A percentile compares a stretch with the other conserved stretches of the same genome.
phyloP scores from a whole-genome alignment of 2,797 vertebrate genomes.

The Euthynnus affinis region DNA sequence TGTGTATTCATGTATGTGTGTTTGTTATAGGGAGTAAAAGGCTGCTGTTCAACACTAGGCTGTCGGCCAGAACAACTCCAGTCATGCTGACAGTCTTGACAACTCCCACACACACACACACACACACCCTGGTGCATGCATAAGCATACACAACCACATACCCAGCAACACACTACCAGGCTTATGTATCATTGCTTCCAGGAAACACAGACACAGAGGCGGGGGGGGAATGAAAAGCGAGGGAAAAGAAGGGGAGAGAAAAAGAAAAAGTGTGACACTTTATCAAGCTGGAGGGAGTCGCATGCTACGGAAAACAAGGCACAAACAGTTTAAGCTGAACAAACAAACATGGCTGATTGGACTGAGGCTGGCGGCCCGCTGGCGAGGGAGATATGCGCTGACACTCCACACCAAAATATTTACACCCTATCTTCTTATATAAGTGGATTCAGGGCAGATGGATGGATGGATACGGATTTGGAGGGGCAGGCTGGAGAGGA shows the following conservation, averaged over 20 bases:
- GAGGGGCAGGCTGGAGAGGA: constrained; percentile 70
- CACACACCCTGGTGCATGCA: constrained; percentile 29
- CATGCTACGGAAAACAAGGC: constrained; percentile 78
- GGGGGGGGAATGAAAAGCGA: neutral
- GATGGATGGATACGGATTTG: constrained; percentile 69
- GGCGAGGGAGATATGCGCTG: constrained; percentile 68
- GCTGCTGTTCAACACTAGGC: constrained; percentile 74
- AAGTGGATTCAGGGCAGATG: constrained; percentile 79
- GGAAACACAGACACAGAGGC: constrained; percentile 68
- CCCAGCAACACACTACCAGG: constrained; percentile 53
- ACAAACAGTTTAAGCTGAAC: constrained; percentile 87
- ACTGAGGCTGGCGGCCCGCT: constrained; percentile 64
- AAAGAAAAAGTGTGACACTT: constrained; percentile 69
- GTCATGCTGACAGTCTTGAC: constrained; percentile 79
- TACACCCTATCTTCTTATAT: constrained; percentile 83
- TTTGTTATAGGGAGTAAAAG: constrained; percentile 67
- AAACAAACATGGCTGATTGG: constrained; percentile 86
- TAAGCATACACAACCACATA: constrained; percentile 16
- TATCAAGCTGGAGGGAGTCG: constrained; percentile 74
- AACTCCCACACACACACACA: constrained; percentile 48
- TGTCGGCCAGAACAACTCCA: constrained; percentile 78
- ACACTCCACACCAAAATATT: constrained; percentile 80
- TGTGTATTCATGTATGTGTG: constrained; percentile 53
- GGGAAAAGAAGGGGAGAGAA: constrained; percentile 7
- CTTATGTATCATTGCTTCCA: constrained; percentile 74